Evolutionary conservation across 2,888 invertebrate genomes (phyloP), one percentile per base, ranked within the genome.

Genomic region (Myathropa florea): DNA sequence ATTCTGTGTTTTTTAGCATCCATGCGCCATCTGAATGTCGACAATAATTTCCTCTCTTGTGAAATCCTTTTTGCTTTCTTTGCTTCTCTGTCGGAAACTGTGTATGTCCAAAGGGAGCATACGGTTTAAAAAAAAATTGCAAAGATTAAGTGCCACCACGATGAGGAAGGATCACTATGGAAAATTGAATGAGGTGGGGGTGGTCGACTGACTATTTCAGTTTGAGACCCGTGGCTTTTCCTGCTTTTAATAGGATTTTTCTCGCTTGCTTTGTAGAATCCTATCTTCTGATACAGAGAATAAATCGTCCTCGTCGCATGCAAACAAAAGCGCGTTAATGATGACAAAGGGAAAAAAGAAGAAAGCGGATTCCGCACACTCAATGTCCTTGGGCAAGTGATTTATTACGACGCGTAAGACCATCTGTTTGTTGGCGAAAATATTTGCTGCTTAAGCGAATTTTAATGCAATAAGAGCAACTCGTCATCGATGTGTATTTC

Each of bases 271-370:
- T 63, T 63, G 63, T 63, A 21, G 63, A 33, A 63, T 63, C 30
- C 63, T 63, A 63, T 63, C 63, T 24, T 63, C 63, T 63, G 63
- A 63, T 63, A 30, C 63, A 63, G 18, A 30, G 63, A 9, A 63
- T 30, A 63, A 63, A 63, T 63, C 28, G 68, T 68, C 46, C 21
- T 65, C 68, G 55, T 28, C 55, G 68, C 68, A 68, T 68, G 28
- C 68, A 68, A 68, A 68, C 68, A 68, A 68, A 67, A 68, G 65
- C 68, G 68, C 55, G 68, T 68, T 68, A 68, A 68, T 68, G 68
- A 68, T 57, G 68, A 68, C 68, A 68, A 68, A 68, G 30, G 67
- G n/a, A 68, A 68, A 33, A 33, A 63, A 33, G 18, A 30, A 33
- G 12, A 63, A 63, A 18, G 30, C 30, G 63, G 28, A 18, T 63